A percentile compares a stretch with the other conserved stretches of the same genome.
Conservation (phyloP, 1,140 invertebrate genomes). For the Lethocerus indicus region DNA sequence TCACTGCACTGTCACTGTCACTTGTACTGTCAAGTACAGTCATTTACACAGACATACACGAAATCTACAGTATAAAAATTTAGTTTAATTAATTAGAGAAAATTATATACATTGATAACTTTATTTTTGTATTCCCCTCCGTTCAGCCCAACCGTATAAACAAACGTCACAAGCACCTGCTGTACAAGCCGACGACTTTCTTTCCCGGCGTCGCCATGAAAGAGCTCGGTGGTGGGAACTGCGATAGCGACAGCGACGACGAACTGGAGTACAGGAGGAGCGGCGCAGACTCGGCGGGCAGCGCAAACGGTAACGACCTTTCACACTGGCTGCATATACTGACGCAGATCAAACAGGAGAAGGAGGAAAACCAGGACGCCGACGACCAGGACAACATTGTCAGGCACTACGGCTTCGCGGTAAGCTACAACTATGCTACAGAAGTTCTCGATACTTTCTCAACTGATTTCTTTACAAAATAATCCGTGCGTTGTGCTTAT, state of each 20-base stretch:
- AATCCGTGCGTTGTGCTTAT: background rate
- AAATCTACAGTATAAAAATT: no score
- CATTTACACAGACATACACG: no score
- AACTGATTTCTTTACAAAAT: slow-evolving; percentile 2
- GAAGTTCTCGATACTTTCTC: slow-evolving; percentile 1
- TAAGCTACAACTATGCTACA: slow-evolving; percentile 19
- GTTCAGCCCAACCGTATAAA: no score
- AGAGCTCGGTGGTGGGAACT: slow-evolving; percentile 7
- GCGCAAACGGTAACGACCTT: no score
- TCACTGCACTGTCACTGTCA: no score
- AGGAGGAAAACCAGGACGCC: slow-evolving; percentile 28
- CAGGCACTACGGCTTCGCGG: slow-evolving; percentile 30
- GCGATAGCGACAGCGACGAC: slow-evolving; percentile 19
- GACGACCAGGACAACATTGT: slow-evolving; percentile 18
- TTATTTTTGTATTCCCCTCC: no score
- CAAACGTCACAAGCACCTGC: slow-evolving; percentile 30
- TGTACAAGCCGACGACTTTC: slow-evolving; percentile 51
- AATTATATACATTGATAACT: no score
- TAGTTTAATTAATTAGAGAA: no score
- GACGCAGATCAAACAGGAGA: slow-evolving; percentile 22
- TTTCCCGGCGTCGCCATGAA: slow-evolving; percentile 32
- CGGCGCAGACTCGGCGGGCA: no score
- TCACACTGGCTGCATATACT: slow-evolving; percentile 20
- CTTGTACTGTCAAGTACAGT: no score
- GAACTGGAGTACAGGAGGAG: no score